Evolutionary conservation across 1,140 invertebrate genomes (phyloP), one percentile per base, ranked within the genome.

Genomic region (Tribolium madens): DNA sequence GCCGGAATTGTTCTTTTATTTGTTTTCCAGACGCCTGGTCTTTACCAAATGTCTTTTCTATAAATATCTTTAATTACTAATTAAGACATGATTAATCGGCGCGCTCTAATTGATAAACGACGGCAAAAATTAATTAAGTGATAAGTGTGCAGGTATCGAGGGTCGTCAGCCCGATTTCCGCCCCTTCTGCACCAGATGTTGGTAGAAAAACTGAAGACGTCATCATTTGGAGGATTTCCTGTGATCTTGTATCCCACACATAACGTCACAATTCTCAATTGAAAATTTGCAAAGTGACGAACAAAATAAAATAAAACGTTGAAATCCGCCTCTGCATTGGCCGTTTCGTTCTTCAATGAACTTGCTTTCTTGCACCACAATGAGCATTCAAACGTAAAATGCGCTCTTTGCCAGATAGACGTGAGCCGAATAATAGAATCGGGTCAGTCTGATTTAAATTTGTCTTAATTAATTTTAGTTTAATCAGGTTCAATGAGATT

Each of bases 331-430:
- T 64, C 57, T 64, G 57, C 57, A 60, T 7, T 18, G 53, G 21
- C 15, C 14, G 5, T 60, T 60, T 31, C 18, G 9, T 64, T 64
- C 57, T 33, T 64, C 2, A 64, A 64, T 64, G 57, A 64, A 64
- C 57, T 64, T 13, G 57, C 57, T 64, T 60, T 64, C 14, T 31
- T 18, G 57, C 57, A 64, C 57, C 18, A 64, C 57, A 64, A 64
- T 64, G 57, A 33, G 14, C 57, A 21, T 26, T 64, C 18, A 15
- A 21, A 57, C 52, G 14, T 57, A 17, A 57, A 64, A 33, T 33
- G 9, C 57, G 57, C 57, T 26, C 57, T 33, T n/a, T 33, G 26
- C 18, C 15, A 57, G 17, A 17, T 57, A 26, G 21, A 57, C 52
- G 52, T 57, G 52, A 14, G 7, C 10, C 15, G 52, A 21, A 57